Base-by-base conservation (phyloP, 1,140 invertebrate species). In the Drosophila pandora region DNA sequence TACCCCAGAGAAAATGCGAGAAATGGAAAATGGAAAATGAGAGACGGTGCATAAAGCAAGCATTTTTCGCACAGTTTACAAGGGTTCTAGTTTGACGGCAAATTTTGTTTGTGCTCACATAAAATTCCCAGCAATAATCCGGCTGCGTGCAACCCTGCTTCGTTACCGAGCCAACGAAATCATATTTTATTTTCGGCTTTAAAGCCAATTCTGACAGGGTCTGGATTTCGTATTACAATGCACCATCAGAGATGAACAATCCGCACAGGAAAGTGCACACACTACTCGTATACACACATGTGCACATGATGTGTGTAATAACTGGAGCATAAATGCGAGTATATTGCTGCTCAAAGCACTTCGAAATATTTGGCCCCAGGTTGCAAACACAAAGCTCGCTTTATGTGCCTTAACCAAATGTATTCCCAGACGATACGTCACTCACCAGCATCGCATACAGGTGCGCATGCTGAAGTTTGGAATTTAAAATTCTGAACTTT, bases 41-140 rank as follows among this genome's bases (percentile, higher is more conserved):
- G 41, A 6, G 77, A 41, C 64, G 60, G 53, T 65, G 65, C 65
- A 87, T 82, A 85, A 87, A 85, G 82, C 74, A 65, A 78, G 25
- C 57, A 59, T 85, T 85, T 85, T 69, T 75, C 78, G 78, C 82
- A 85, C 74, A 87, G 65, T 81, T 87, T 81, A 58, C 39, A 39
- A 47, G 48, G 22, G 34, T 43, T 34, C 41, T 78, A 47, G 53
- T 55, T 58, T 25, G 67, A 37, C 67, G 69, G 68, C 54, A 67
- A 58, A 78, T 81, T 81, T 68, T 67, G 39, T 67, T 54, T 67
- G 45, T 64, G 59, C 63, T 67, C 47, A 25, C 28, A 68, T 21
- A 55, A 45, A 41, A 47, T 22, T 54, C 61, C 34, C 43, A n/a
- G 55, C 61, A 68, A 56, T 70, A 37, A 32, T 49, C 21, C 34